These are phyloP conservation scores for Nomada fabriciana DNA, from an alignment of 2,888 invertebrate species.

Conservation along the genomic window DNA sequence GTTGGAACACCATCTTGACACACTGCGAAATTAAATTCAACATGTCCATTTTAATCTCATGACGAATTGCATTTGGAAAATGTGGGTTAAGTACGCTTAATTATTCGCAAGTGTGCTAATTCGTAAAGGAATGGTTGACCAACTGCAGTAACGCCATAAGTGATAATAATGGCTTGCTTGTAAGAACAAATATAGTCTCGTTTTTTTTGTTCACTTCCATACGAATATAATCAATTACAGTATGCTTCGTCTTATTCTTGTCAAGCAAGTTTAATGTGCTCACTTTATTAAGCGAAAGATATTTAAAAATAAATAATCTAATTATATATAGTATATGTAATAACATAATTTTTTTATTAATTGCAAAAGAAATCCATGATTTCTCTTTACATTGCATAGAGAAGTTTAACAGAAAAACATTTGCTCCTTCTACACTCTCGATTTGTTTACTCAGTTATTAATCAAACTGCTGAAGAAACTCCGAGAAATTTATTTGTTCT, in stretches of 20 bases:
- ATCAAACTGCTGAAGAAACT: conserved; percentile 24
- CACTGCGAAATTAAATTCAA: conserved; percentile 28
- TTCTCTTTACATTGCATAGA: too few species aligned
- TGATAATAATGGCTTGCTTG: not conserved
- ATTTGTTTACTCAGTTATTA: conserved; percentile 25
- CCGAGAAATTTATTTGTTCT: conserved; percentile 32
- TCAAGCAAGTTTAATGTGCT: too few species aligned
- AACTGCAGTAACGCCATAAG: not conserved
- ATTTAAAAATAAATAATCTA: too few species aligned
- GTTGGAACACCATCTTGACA: conserved; percentile 17
- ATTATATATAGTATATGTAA: too few species aligned
- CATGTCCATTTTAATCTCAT: not conserved
- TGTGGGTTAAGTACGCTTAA: conserved; percentile 52
- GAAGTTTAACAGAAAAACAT: not conserved
- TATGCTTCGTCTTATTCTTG: too few species aligned
- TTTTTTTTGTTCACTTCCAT: too few species aligned
- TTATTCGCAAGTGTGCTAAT: conserved; percentile 16
- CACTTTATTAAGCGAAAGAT: too few species aligned
- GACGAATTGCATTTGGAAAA: conserved; percentile 46
- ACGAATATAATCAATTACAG: too few species aligned
- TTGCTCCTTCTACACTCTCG: not conserved
- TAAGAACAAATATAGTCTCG: too few species aligned
- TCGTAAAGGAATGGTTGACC: conserved; percentile 24
- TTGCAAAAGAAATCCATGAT: too few species aligned
- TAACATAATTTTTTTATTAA: too few species aligned